Evolutionary conservation across 2,113 vertebrate species (phyloP), one percentile per base, ranked within the genome.

Genomic region (Alces alces): DNA sequence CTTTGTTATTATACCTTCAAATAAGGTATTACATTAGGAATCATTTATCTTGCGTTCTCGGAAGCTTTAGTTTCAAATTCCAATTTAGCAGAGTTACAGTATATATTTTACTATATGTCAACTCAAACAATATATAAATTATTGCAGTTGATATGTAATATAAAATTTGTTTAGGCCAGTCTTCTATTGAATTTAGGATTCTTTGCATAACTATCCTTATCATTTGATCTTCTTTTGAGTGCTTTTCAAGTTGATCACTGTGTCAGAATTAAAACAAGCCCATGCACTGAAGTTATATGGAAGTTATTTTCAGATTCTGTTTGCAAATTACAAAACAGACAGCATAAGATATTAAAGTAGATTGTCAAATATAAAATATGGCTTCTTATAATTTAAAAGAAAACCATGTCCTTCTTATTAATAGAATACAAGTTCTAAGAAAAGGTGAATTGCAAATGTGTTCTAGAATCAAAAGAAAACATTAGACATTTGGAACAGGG

Each of bases 401-500:
- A 91, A 91, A 55, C 27, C 11, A 4, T 50, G n/a, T 54, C 27
- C 92, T 96, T 66, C 58, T 94, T 89, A 92, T 87, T 93, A 96
- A 93, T 12, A 96, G 70, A 80, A 73, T 9, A 39, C 39, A 87
- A 27, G 17, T 95, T 97, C 27, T 79, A 96, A 96, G 50, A 50
- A 93, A 92, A 94, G 47, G 52, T 97, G 70, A 96, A 84, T 60
- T 93, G 16, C 43, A 89, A 97, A 91, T 94, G 60, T 87, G n/a
- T 91, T 94, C 57, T 89, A 36, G 83, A 95, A 87, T 96, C 92
- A 66, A 93, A 94, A 89, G 78, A 58, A 80, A 95, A 93, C 50
- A 88, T 45, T 9, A 95, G 78, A 85, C 55, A 78, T 70, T 89
- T 91, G 73, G 61, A 93, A 70, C 43, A 83, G 58, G 57, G 45